These are phyloP conservation scores for Eurypyga helias DNA, from an alignment of 2,113 vertebrate genomes.

Conservation along the genomic window DNA sequence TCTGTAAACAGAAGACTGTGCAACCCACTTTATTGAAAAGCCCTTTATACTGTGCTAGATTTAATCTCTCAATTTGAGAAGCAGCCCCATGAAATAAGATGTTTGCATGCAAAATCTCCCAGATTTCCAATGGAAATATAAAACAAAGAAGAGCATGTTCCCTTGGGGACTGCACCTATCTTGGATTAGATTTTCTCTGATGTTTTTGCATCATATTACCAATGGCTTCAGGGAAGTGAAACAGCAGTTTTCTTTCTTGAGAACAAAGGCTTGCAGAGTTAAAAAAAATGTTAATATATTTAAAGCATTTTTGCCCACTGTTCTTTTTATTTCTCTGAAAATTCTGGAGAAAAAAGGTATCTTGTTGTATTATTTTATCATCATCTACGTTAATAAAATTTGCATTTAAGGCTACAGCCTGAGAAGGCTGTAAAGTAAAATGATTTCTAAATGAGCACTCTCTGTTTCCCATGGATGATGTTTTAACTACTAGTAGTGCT, in stretches of 20 bases:
- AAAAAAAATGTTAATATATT: conserved; percentile 70
- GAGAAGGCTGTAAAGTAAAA: neutral
- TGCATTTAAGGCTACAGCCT: conserved; percentile 48
- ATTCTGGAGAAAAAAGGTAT: conserved; percentile 60
- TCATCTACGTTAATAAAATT: conserved; percentile 51
- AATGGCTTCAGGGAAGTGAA: conserved; percentile 82
- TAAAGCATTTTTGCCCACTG: conserved; percentile 69
- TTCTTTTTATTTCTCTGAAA: conserved; percentile 67
- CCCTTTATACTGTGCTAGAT: conserved; percentile 77
- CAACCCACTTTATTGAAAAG: conserved; percentile 83
- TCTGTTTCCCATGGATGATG: neutral
- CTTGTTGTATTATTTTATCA: conserved; percentile 69
- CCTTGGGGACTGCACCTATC: conserved; percentile 82
- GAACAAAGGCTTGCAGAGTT: conserved; percentile 79
- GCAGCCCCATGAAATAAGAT: conserved; percentile 86
- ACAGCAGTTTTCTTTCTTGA: conserved; percentile 76
- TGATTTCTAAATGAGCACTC: neutral
- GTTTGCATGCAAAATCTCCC: conserved; percentile 83
- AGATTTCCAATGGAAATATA: conserved; percentile 84
- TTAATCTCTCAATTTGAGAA: conserved; percentile 87
- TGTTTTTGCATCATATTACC: conserved; percentile 84
- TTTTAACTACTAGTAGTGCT: neutral
- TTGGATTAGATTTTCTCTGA: conserved; percentile 82
- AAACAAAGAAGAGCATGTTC: conserved; percentile 80
- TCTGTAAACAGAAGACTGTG: conserved; percentile 79